Percentiles rank a stretch among this genome's conserved stretches.
Conservation (phyloP, 2,888 invertebrate genomes). For the Peribatodes rhomboidaria region DNA sequence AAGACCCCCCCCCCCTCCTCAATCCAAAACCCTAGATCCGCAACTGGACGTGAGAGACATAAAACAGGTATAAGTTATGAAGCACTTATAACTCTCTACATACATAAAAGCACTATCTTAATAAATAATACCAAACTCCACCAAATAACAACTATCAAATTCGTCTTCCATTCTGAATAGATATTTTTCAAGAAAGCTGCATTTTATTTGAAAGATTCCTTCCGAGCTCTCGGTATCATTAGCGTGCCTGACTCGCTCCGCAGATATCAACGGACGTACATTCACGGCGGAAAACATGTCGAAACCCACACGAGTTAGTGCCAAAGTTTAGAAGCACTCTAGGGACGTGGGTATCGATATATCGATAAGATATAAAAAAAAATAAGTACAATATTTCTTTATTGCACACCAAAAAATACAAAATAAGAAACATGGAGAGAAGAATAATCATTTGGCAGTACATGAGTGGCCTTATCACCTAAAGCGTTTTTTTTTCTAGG, state of each 20-base stretch:
- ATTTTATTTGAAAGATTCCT: conserved; percentile 1
- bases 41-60: too few species aligned
- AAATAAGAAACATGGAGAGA: too few species aligned
- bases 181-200: not conserved
- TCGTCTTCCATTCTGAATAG: conserved; percentile 4
- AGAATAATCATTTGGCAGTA: too few species aligned
- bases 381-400: too few species aligned
- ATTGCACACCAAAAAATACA: too few species aligned
- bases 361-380: conserved; percentile 6
- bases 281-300: conserved; percentile 46
- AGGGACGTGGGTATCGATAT: conserved; percentile 27
- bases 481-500: too few species aligned
- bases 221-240: not conserved
- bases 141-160: not conserved
- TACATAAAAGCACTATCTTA: not conserved
- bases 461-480: too few species aligned
- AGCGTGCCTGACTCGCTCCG: not conserved
- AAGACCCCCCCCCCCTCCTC: too few species aligned
- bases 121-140: too few species aligned
- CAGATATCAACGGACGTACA: conserved; percentile 39
- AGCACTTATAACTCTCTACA: too few species aligned
- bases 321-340: conserved; percentile 39
- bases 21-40: too few species aligned
- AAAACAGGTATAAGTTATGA: too few species aligned
- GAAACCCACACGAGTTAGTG: conserved; percentile 43